Conservation (phyloP, 2,888 invertebrate species). For the Baronia brevicornis region DNA sequence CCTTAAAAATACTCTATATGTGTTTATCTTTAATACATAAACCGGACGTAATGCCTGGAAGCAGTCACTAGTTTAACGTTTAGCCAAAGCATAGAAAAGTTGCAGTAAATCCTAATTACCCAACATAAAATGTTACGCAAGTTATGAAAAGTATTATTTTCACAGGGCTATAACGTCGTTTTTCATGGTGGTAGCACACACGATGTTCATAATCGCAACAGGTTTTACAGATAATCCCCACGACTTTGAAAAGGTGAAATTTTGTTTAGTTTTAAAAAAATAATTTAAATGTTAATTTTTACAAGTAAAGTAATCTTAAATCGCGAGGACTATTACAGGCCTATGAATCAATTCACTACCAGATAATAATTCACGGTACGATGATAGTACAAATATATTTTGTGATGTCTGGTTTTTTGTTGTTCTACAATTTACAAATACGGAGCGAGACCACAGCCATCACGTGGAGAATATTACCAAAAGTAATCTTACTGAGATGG, state of each 20-base stretch:
- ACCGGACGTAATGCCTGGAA: too few relatives aligned
- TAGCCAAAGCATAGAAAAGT: too few relatives aligned
- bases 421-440: conserved; percentile 25
- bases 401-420: conserved; percentile 27
- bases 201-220: conserved; percentile 21
- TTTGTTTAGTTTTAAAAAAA: neutral
- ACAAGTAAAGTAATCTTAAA: neutral
- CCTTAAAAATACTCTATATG: too few relatives aligned
- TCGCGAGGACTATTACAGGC: conserved; percentile 14
- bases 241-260: conserved; percentile 22
- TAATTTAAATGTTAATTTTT: neutral
- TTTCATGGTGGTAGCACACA: conserved; percentile 20
- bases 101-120: too few relatives aligned
- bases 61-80: too few relatives aligned
- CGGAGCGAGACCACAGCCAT: conserved; percentile 19
- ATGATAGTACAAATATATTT: conserved; percentile 27
- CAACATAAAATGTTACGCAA: too few relatives aligned
- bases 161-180: conserved; percentile 17
- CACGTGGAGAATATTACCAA: conserved; percentile 21
- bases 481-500: conserved; percentile 23
- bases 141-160: too few relatives aligned
- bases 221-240: conserved; percentile 23
- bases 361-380: conserved; percentile 23
- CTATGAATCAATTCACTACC: conserved; percentile 20
- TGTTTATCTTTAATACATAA: too few relatives aligned